Evolutionary conservation across 2,113 vertebrate species (phyloP).

Genomic region (Grammomys dolichurus): DNA sequence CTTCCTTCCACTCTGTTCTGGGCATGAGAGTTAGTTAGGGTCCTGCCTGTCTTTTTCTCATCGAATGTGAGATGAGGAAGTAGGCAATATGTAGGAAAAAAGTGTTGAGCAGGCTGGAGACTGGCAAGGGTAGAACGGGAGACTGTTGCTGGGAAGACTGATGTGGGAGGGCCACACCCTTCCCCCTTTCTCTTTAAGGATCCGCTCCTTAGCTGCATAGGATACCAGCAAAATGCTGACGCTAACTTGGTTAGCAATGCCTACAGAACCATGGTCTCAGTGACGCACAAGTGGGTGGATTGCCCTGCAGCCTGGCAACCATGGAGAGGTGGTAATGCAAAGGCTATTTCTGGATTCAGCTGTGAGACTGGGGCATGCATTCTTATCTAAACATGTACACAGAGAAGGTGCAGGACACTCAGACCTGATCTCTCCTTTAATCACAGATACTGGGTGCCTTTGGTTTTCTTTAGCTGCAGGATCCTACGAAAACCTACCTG

Average conservation of each 20-base stretch:
- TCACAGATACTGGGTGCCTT: not conserved
- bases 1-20: not conserved
- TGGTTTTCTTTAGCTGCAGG: not conserved
- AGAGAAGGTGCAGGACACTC: not conserved
- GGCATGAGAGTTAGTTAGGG: not conserved
- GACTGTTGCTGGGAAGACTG: not conserved
- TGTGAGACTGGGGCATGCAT: not conserved
- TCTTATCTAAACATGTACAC: not conserved
- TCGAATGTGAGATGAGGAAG: not conserved
- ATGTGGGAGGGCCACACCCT: not conserved
- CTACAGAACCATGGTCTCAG: not conserved
- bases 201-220: not conserved
- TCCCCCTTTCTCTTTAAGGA: not conserved
- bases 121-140: not conserved
- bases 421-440: not conserved
- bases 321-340: not conserved
- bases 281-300: not conserved
- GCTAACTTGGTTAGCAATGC: not conserved
- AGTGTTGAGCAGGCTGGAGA: not conserved
- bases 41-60: not conserved
- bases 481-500: not conserved
- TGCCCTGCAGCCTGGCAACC: not conserved
- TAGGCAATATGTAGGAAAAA: not conserved
- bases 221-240: not conserved
- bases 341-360: slow-evolving; percentile 46